phyloP scores from a whole-genome alignment of 2,113 vertebrate genomes.

The Sinocyclocheilus grahami region DNA sequence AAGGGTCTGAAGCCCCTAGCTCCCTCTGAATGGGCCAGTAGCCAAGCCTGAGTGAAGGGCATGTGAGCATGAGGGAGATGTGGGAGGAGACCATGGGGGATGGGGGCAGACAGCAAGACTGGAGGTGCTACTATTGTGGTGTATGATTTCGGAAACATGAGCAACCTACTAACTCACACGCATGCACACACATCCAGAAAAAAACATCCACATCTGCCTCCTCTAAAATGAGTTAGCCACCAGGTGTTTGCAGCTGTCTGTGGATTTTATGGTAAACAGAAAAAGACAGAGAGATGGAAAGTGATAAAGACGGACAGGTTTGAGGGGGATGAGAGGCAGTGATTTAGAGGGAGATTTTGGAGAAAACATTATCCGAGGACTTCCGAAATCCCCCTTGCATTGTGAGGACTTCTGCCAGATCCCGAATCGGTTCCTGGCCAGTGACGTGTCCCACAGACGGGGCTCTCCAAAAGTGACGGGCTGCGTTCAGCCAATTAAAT shows the following conservation, averaged over 20 bases:
- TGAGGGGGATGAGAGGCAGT: background rate
- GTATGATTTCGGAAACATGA: conserved; percentile 72
- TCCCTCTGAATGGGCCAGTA: conserved; percentile 12
- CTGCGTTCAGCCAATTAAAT: conserved; percentile 55
- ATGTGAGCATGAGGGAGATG: conserved; percentile 46
- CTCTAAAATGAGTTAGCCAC: conserved; percentile 58
- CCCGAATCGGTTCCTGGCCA: conserved; percentile 65
- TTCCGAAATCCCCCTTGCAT: conserved; percentile 63
- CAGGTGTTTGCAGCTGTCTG: conserved; percentile 78
- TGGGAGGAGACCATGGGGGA: conserved; percentile 45
- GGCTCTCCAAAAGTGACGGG: conserved; percentile 68
- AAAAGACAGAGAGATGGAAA: conserved; percentile 31
- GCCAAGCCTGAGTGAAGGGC: conserved; percentile 48
- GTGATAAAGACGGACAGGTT: conserved; percentile 22
- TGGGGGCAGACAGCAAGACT: conserved; percentile 39
- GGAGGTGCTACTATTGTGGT: conserved; percentile 67
- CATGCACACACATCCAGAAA: conserved; percentile 56
- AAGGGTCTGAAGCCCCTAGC: conserved; percentile 63
- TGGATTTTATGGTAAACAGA: conserved; percentile 41
- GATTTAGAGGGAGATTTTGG: conserved; percentile 53
- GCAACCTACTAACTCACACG: conserved; percentile 47
- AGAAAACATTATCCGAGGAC: conserved; percentile 53
- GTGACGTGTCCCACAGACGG: conserved; percentile 77
- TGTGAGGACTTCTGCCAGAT: conserved; percentile 67
- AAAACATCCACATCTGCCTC: conserved; percentile 54